Conservation (phyloP, 2,888 invertebrate species). For the Diarsia rubi region DNA sequence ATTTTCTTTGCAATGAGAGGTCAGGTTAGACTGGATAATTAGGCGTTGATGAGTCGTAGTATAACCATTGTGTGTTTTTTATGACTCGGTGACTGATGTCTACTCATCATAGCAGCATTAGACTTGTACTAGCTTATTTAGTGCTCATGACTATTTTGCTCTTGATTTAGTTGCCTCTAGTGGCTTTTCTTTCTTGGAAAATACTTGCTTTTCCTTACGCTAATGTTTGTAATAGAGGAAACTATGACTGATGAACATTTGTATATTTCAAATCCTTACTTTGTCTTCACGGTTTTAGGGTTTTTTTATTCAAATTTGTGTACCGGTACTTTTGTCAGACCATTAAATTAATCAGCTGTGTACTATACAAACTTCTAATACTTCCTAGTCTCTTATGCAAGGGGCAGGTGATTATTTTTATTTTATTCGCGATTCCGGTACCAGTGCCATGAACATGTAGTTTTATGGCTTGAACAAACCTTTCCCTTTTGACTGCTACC, state of each 20-base stretch:
- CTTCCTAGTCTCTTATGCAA: no score
- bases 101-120: constrained; percentile 15
- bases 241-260: background rate
- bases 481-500: no score
- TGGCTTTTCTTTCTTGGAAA: background rate
- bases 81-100: constrained; percentile 6
- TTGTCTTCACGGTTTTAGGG: background rate
- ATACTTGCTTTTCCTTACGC: background rate
- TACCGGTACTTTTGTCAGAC: no score
- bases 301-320: no score
- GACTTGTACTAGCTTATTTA: constrained; percentile 26
- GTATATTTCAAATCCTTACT: background rate
- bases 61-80: constrained; percentile 14
- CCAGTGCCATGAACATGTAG: no score
- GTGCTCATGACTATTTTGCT: background rate
- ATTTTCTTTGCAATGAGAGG: background rate
- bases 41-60: background rate
- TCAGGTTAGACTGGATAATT: background rate
- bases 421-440: no score
- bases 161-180: constrained; percentile 5
- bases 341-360: no score
- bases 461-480: no score
- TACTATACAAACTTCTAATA: no score
- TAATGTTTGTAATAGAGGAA: background rate
- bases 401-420: no score